Evolutionary conservation across 2,113 vertebrate species (phyloP).

Genomic region (Grammomys surdaster): DNA sequence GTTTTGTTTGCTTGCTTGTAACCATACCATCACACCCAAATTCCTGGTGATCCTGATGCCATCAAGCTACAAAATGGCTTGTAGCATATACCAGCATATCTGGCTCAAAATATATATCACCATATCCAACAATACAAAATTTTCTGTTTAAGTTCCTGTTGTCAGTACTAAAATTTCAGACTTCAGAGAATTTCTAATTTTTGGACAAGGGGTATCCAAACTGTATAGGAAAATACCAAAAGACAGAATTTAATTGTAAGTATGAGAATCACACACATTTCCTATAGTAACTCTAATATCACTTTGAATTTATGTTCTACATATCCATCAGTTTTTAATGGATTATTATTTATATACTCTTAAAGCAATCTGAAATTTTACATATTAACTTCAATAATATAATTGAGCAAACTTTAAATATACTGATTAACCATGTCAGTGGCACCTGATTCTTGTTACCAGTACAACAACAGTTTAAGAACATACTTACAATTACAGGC

Average conservation of each 20-base stretch:
- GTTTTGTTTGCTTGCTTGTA: neutral
- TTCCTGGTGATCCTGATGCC: neutral
- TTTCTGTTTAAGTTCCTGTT: neutral
- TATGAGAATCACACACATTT: neutral
- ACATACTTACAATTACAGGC: slow-evolving; percentile 94
- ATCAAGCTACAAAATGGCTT: neutral
- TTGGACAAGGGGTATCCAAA: neutral
- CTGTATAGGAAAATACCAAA: neutral
- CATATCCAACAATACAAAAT: neutral
- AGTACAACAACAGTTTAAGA: neutral
- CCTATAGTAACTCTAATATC: neutral
- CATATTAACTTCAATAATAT: slow-evolving; percentile 40
- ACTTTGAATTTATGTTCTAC: slow-evolving; percentile 27
- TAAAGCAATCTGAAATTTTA: slow-evolving; percentile 50
- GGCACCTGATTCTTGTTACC: slow-evolving; percentile 4
- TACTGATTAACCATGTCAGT: neutral
- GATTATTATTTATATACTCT: neutral
- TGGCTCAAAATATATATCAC: neutral
- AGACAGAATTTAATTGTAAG: neutral
- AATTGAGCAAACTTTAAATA: slow-evolving; percentile 21
- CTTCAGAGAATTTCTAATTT: neutral
- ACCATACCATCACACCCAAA: too few relatives aligned
- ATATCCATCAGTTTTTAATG: slow-evolving; percentile 49
- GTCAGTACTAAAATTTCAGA: neutral
- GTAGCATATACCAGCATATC: neutral